A percentile compares a stretch with the other conserved stretches of the same genome.
Evolutionary conservation across 30 jellyfish, hydroid and myxozoan species (phyloP).

Genomic region (Chironex yamaguchii): DNA sequence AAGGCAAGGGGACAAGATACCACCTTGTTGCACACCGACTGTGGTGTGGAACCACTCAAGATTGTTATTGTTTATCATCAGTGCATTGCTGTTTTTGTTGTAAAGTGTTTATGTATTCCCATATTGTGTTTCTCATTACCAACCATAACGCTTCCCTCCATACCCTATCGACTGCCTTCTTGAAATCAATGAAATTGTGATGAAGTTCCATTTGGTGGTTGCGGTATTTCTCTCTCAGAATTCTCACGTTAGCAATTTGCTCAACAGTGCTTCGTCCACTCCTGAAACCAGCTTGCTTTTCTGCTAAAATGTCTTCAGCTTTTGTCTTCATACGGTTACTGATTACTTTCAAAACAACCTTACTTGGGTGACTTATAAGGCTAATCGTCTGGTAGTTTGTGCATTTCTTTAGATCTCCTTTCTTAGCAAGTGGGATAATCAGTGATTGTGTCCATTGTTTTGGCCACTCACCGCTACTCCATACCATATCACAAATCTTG

Average conservation of each 20-base stretch:
- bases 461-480: conserved; percentile 63
- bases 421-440: conserved; percentile 51
- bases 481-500: conserved; percentile 28
- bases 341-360: conserved; percentile 45
- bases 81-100: conserved; percentile 31
- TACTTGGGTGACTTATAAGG: conserved; percentile 66
- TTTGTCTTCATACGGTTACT: conserved; percentile 46
- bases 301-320: conserved; percentile 50
- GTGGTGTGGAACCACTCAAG: conserved; percentile 53
- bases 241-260: conserved; percentile 38
- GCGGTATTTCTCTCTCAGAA: conserved; percentile 45
- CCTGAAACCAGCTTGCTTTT: conserved; percentile 73
- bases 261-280: conserved; percentile 67
- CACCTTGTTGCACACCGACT: conserved; percentile 65
- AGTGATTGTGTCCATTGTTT: conserved; percentile 53
- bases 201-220: conserved; percentile 56
- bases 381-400: conserved; percentile 60
- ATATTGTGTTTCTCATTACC: conserved; percentile 43
- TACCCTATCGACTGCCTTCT: conserved; percentile 56
- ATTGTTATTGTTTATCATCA: conserved; percentile 6
- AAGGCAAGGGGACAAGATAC: conserved; percentile 63
- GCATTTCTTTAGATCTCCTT: conserved; percentile 41
- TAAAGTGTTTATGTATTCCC: conserved; percentile 34
- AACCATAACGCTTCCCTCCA: conserved; percentile 53
- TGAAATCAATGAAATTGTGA: conserved; percentile 57